These are phyloP conservation scores for Coleophora flavipennella DNA, from an alignment of 2,888 invertebrate genomes.

Conservation along the genomic window DNA sequence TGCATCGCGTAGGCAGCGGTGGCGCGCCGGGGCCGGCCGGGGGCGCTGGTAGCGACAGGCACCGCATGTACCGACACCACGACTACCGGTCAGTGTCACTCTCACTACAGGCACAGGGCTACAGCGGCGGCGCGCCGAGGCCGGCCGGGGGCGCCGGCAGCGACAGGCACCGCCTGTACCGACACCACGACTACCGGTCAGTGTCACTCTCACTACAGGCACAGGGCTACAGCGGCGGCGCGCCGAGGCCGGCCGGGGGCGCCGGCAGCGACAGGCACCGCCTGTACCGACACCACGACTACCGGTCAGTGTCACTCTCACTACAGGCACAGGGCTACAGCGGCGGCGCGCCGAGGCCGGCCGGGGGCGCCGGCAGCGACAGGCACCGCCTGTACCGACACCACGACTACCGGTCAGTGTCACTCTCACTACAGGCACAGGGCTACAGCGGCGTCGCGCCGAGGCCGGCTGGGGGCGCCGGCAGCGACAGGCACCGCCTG, in stretches of 20 bases:
- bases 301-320: conserved; percentile 7
- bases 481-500: no score
- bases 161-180: conserved; percentile 13
- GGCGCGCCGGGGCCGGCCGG: conserved; percentile 6
- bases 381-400: conserved; percentile 15
- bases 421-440: neutral
- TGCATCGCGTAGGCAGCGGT: conserved; percentile 4
- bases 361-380: conserved; percentile 7
- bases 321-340: neutral
- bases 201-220: neutral
- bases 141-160: conserved; percentile 7
- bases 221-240: conserved; percentile 3
- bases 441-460: no score
- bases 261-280: conserved; percentile 9
- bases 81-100: conserved; percentile 11
- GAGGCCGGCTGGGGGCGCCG: no score
- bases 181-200: conserved; percentile 15
- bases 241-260: conserved; percentile 5
- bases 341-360: conserved; percentile 6
- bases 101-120: neutral
- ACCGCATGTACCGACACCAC: conserved; percentile 15
- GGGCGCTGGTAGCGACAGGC: conserved; percentile 8
- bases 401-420: conserved; percentile 12
- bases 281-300: conserved; percentile 16
- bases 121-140: conserved; percentile 7